Evolutionary conservation across 2,888 invertebrate species (phyloP).

Genomic region (Syritta pipiens): DNA sequence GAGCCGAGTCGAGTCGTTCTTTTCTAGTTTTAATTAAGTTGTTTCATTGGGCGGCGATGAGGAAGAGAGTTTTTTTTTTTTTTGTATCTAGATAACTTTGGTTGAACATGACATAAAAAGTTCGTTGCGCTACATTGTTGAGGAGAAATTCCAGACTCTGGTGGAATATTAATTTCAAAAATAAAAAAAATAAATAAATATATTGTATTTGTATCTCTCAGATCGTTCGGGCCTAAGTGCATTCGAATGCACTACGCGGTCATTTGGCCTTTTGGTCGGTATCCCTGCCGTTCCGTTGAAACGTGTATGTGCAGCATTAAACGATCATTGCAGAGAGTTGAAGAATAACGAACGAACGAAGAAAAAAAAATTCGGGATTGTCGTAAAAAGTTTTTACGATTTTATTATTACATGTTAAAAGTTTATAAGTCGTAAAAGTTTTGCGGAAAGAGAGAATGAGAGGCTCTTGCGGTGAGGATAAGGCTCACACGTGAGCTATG

Average conservation of each 20-base stretch:
- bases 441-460: neutral
- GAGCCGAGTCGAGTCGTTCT: slow-evolving; percentile 6
- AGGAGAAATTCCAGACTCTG: slow-evolving; percentile 32
- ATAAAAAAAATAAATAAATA: neutral
- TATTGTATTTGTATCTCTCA: slow-evolving; percentile 5
- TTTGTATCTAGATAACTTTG: slow-evolving; percentile 32
- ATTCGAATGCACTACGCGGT: slow-evolving; percentile 6
- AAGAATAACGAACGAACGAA: neutral
- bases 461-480: too few relatives aligned
- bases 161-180: slow-evolving; percentile 31
- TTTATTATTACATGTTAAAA: slow-evolving; percentile 50
- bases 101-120: slow-evolving; percentile 26
- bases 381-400: slow-evolving; percentile 54
- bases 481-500: slow-evolving; percentile 21
- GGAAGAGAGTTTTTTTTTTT: neutral
- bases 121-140: slow-evolving; percentile 53
- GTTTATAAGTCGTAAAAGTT: slow-evolving; percentile 41
- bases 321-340: slow-evolving; percentile 26
- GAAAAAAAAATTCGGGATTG: slow-evolving; percentile 18
- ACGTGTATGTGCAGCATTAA: slow-evolving; percentile 26
- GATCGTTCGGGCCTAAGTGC: slow-evolving; percentile 2
- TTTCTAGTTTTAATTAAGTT: slow-evolving; percentile 42
- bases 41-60: slow-evolving; percentile 19
- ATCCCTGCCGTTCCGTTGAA: too few relatives aligned
- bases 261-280: too few relatives aligned